Evolutionary conservation across 2,888 invertebrate genomes (phyloP).

Genomic region (Alsophila aescularia): DNA sequence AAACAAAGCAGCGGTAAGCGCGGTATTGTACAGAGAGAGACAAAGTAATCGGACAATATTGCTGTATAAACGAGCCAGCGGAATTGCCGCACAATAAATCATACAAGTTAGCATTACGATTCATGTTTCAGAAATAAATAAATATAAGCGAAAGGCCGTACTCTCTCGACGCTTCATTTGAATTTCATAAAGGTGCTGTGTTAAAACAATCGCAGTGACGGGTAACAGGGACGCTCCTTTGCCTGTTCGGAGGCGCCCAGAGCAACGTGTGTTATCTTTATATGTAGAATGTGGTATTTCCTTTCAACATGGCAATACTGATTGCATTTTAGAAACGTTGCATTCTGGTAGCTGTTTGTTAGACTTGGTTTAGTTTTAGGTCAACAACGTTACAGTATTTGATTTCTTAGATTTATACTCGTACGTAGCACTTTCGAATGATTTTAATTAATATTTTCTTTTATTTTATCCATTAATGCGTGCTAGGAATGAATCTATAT

Average conservation of each 20-base stretch:
- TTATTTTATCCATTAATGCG: too few relatives aligned
- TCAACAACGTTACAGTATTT: too few relatives aligned
- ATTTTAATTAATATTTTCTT: too few relatives aligned
- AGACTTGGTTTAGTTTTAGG: too few relatives aligned
- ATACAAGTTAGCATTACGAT: slow-evolving; percentile 65
- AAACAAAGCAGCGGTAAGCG: slow-evolving; percentile 59
- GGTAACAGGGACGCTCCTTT: slow-evolving; percentile 16
- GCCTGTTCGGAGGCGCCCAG: neutral
- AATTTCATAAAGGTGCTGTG: slow-evolving; percentile 70
- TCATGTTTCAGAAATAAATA: slow-evolving; percentile 69
- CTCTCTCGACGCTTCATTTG: slow-evolving; percentile 58
- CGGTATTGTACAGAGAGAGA: slow-evolving; percentile 48
- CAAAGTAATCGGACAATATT: slow-evolving; percentile 63
- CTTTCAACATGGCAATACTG: too few relatives aligned
- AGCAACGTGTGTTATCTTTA: neutral
- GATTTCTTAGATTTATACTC: too few relatives aligned
- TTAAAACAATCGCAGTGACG: slow-evolving; percentile 61
- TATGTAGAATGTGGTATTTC: neutral
- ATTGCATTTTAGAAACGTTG: too few relatives aligned
- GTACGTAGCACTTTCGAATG: too few relatives aligned
- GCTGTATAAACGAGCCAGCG: slow-evolving; percentile 58
- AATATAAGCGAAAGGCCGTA: slow-evolving; percentile 48
- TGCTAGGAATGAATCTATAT: too few relatives aligned
- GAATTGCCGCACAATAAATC: slow-evolving; percentile 65
- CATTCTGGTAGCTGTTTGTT: too few relatives aligned